phyloP scores from a whole-genome alignment of 1,140 invertebrate species.

The Microvelia longipes region DNA sequence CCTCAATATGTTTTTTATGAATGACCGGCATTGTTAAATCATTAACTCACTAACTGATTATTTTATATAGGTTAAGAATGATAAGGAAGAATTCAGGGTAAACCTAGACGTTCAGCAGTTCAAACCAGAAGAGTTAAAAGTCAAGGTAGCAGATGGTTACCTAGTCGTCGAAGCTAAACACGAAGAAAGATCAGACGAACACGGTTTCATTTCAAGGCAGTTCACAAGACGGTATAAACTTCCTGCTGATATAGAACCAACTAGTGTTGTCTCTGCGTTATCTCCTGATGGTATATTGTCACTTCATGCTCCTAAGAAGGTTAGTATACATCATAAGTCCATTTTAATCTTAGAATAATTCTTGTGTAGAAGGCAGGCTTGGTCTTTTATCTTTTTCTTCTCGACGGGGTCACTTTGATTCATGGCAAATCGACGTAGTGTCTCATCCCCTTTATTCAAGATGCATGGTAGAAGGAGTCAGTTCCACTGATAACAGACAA shows the following conservation, averaged over 20 bases:
- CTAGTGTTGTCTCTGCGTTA: slow-evolving; percentile 39
- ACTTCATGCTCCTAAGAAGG: slow-evolving; percentile 39
- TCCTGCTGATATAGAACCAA: slow-evolving; percentile 41
- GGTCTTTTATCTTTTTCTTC: too few relatives aligned
- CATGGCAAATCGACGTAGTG: too few relatives aligned
- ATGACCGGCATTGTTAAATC: too few relatives aligned
- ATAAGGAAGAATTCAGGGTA: slow-evolving; percentile 28
- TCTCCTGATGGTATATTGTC: slow-evolving; percentile 46
- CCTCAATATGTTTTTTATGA: too few relatives aligned
- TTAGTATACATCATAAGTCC: too few relatives aligned
- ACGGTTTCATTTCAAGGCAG: slow-evolving; percentile 44
- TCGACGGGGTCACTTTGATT: too few relatives aligned
- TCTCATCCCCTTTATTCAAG: too few relatives aligned
- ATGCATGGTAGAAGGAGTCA: too few relatives aligned
- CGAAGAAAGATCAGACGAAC: slow-evolving; percentile 45
- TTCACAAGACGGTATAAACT: slow-evolving; percentile 46
- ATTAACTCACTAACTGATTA: too few relatives aligned
- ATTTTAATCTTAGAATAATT: too few relatives aligned
- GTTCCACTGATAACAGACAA: too few relatives aligned
- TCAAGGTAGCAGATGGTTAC: slow-evolving; percentile 48
- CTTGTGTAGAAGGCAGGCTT: too few relatives aligned
- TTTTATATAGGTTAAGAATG: neutral
- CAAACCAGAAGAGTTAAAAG: slow-evolving; percentile 59
- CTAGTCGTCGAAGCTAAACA: slow-evolving; percentile 53
- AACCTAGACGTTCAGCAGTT: slow-evolving; percentile 60